These are phyloP conservation scores for Isichthys henryi DNA, from an alignment of 2,113 vertebrate genomes.

Conservation along the genomic window DNA sequence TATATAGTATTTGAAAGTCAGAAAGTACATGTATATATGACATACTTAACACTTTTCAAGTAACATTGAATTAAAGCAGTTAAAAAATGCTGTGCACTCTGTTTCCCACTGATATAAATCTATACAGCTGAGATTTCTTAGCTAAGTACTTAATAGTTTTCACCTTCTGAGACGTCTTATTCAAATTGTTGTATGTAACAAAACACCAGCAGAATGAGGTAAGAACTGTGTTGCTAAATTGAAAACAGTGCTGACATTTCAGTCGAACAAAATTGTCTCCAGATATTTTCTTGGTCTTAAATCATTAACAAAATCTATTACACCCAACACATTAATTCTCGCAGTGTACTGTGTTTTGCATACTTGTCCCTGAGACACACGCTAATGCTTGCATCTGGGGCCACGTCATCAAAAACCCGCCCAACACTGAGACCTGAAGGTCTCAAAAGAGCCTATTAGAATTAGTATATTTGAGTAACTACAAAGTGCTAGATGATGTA, in stretches of 20 bases:
- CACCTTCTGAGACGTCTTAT: background rate
- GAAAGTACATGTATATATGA: background rate
- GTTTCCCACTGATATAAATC: background rate
- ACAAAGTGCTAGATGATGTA: slow-evolving; percentile 3
- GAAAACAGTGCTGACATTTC: background rate
- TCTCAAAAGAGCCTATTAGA: background rate
- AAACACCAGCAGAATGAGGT: background rate
- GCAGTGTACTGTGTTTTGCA: background rate
- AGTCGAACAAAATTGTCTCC: background rate
- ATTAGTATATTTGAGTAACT: background rate
- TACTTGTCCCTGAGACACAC: background rate
- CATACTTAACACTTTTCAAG: background rate
- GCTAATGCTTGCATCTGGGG: background rate
- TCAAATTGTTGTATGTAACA: background rate
- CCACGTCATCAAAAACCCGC: background rate
- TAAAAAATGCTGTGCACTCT: background rate
- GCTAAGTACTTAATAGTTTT: background rate
- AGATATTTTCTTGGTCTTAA: background rate
- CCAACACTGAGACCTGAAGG: background rate
- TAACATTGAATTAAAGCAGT: background rate
- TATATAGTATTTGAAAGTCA: background rate
- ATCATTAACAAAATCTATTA: background rate
- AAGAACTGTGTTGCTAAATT: background rate
- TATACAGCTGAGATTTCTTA: background rate
- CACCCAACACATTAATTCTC: background rate